Percentiles rank a stretch among this genome's conserved stretches.
Evolutionary conservation across 1,140 invertebrate species (phyloP).

Genomic region (Bombus cullumanus): DNA sequence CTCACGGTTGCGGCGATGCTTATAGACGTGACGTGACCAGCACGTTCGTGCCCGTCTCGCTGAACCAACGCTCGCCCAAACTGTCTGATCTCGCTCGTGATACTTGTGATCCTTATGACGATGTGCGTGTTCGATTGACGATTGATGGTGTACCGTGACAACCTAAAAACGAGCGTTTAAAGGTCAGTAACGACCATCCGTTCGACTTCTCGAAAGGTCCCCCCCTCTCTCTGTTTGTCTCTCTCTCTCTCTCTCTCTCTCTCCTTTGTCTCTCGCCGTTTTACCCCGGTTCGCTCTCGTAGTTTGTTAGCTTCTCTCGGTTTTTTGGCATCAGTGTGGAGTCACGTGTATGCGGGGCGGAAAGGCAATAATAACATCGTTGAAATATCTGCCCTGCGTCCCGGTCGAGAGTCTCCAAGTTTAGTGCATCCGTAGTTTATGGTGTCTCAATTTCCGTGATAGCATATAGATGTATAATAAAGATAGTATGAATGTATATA

Average conservation of each 20-base stretch:
- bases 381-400: neutral
- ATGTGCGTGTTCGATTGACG: constrained; percentile 25
- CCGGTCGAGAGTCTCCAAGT: no score
- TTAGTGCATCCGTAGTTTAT: neutral
- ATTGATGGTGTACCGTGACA: neutral
- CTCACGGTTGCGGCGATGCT: constrained; percentile 57
- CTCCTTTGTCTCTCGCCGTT: no score
- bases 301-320: neutral
- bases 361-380: constrained; percentile 1
- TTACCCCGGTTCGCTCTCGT: neutral
- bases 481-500: neutral
- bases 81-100: constrained; percentile 26
- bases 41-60: constrained; percentile 23
- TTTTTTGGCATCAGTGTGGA: neutral
- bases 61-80: constrained; percentile 24
- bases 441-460: neutral
- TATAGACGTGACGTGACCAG: constrained; percentile 53
- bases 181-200: constrained; percentile 30
- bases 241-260: neutral
- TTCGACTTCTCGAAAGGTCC: constrained; percentile 5
- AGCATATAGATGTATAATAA: neutral
- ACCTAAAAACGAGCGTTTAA: constrained; percentile 7
- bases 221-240: neutral
- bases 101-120: constrained; percentile 17
- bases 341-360: neutral